These are phyloP conservation scores for Antechinus flavipes DNA, from an alignment of 2,113 vertebrate species.

Conservation along the genomic window DNA sequence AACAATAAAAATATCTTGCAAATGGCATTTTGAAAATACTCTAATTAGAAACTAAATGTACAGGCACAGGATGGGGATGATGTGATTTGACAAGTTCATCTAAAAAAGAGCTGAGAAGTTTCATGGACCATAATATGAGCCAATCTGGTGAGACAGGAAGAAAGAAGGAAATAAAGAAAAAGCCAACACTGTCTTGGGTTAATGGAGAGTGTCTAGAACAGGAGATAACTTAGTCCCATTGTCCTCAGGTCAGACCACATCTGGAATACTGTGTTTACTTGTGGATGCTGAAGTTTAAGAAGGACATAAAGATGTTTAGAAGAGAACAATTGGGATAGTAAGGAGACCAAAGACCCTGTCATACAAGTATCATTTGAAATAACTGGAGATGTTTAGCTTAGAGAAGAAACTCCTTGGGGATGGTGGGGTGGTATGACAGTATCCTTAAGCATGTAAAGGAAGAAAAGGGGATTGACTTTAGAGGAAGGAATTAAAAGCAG, in stretches of 20 bases:
- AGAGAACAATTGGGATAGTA: neutral
- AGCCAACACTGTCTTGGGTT: neutral
- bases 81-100: neutral
- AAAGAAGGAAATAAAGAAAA: neutral
- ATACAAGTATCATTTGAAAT: neutral
- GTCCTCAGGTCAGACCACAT: neutral
- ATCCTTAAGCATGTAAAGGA: neutral
- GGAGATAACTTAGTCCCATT: neutral
- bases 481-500: neutral
- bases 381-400: neutral
- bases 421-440: neutral
- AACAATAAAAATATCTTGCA: neutral
- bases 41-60: neutral
- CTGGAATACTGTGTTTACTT: neutral
- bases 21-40: neutral
- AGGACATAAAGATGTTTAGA: neutral
- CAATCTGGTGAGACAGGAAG: neutral
- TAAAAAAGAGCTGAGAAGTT: neutral
- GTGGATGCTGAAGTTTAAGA: neutral
- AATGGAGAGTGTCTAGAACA: neutral
- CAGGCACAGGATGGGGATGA: neutral
- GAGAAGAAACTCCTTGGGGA: neutral
- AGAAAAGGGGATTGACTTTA: neutral
- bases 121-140: neutral
- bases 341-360: neutral